phyloP scores from a whole-genome alignment of 2,888 invertebrate genomes.

The Eilema griseolum region DNA sequence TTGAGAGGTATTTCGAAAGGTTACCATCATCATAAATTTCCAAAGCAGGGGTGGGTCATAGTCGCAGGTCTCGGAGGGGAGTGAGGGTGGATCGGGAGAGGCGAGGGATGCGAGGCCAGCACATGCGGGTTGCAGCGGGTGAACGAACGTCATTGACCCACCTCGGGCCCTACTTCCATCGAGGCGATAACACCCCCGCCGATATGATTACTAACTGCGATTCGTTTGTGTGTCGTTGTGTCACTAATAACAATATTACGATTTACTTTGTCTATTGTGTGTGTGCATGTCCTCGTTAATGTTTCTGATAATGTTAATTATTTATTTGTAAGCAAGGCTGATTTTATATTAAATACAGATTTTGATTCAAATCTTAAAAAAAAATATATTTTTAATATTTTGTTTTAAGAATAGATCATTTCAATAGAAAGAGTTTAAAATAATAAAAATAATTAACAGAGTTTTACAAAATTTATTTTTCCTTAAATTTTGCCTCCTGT shows the following conservation, averaged over 20 bases:
- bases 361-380: not conserved
- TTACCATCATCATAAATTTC: conserved; percentile 49
- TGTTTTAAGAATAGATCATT: not conserved
- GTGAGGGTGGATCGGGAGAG: conserved; percentile 28
- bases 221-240: conserved; percentile 53
- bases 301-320: conserved; percentile 58
- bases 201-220: conserved; percentile 55
- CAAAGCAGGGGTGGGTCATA: conserved; percentile 46
- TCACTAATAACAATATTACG: conserved; percentile 42
- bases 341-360: conserved; percentile 6
- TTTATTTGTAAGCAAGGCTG: conserved; percentile 48
- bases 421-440: not conserved
- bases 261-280: conserved; percentile 46
- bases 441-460: not conserved
- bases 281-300: conserved; percentile 52
- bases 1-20: conserved; percentile 41
- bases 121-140: conserved; percentile 83
- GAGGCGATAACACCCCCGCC: conserved; percentile 80
- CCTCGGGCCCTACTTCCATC: conserved; percentile 78
- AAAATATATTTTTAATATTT: not conserved
- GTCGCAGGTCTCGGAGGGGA: conserved; percentile 32
- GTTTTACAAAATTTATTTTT: not conserved
- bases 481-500: not conserved
- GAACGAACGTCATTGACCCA: conserved; percentile 86
- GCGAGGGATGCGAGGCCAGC: conserved; percentile 72